phyloP scores from a whole-genome alignment of 2,888 invertebrate species.

The Daptonema setosum region DNA sequence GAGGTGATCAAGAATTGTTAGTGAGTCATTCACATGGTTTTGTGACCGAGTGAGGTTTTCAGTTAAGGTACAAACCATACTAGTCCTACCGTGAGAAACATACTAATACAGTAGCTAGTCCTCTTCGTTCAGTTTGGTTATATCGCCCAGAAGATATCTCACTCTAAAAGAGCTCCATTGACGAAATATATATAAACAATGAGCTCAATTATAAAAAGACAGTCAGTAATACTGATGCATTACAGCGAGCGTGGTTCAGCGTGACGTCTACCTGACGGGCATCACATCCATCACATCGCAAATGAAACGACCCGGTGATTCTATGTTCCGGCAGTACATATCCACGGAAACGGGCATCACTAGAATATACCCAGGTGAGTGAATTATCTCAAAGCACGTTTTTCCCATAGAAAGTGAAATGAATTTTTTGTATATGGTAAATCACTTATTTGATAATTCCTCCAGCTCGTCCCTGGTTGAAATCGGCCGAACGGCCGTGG shows the following conservation, averaged over 20 bases:
- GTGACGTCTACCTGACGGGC: slow-evolving; percentile 21
- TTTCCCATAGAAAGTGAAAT: background rate
- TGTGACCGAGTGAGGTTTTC: background rate
- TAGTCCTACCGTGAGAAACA: no score
- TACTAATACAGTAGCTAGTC: background rate
- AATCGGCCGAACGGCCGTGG: slow-evolving; percentile 7
- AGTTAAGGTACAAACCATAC: background rate
- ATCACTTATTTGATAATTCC: background rate
- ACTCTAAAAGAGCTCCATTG: no score
- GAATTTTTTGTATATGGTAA: background rate
- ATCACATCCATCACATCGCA: slow-evolving; percentile 11
- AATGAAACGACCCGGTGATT: slow-evolving; percentile 11
- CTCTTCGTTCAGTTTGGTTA: no score
- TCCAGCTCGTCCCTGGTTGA: background rate
- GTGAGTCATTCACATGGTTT: background rate
- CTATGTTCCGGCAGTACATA: slow-evolving; percentile 19
- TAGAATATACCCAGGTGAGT: slow-evolving; percentile 19
- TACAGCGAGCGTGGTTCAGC: no score
- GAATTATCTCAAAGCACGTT: background rate
- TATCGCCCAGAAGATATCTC: no score
- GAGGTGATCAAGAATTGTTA: background rate
- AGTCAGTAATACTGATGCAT: no score
- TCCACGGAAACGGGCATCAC: slow-evolving; percentile 24
- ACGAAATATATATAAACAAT: background rate
- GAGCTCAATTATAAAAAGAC: background rate